phyloP scores from a whole-genome alignment of 1,140 invertebrate genomes.

The Kradibia gibbosae region DNA sequence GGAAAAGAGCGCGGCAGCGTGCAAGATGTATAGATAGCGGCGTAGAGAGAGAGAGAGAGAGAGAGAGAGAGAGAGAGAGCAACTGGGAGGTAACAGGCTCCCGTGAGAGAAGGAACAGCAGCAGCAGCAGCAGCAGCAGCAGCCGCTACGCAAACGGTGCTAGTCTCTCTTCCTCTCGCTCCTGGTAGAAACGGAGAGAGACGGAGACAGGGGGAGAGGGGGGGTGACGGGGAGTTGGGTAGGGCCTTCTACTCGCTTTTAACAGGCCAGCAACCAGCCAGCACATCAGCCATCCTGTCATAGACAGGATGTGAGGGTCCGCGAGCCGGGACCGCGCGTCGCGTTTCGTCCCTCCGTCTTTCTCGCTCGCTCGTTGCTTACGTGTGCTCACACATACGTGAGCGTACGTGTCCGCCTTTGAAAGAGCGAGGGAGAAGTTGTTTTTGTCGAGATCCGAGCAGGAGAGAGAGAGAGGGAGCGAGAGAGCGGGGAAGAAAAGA shows the following conservation, averaged over 20 bases:
- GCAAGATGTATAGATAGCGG: too few relatives aligned
- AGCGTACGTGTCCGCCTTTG: neutral
- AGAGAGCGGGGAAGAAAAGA: neutral
- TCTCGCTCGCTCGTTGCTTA: neutral
- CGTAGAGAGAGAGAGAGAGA: neutral
- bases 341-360: constrained; percentile 56
- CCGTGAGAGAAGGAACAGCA: constrained; percentile 60
- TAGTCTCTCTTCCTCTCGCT: constrained; percentile 17
- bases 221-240: constrained; percentile 52
- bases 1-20: neutral
- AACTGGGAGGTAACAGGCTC: constrained; percentile 65
- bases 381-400: neutral
- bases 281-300: constrained; percentile 62
- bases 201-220: too few relatives aligned
- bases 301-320: constrained; percentile 71
- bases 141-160: constrained; percentile 32
- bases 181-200: constrained; percentile 25
- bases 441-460: neutral
- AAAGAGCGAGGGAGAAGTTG: neutral
- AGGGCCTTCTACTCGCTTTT: constrained; percentile 57
- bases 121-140: constrained; percentile 35
- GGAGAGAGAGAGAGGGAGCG: constrained; percentile 10
- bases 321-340: constrained; percentile 58
- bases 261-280: constrained; percentile 55
- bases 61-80: constrained; percentile 47